phyloP scores from a whole-genome alignment of 1,140 invertebrate species.

The Drosophila subpulchrella region DNA sequence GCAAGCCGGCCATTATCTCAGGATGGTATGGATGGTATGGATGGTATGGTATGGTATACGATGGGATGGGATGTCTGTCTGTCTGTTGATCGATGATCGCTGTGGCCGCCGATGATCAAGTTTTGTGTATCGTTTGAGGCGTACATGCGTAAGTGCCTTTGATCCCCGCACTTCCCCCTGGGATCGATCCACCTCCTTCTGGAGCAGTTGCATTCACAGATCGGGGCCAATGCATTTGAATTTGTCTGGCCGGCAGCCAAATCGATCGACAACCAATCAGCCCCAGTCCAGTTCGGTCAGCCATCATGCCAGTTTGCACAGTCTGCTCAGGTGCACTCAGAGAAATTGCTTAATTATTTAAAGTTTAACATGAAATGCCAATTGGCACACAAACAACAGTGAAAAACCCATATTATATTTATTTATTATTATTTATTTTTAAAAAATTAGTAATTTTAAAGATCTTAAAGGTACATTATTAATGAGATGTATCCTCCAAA shows the following conservation, averaged over 20 bases:
- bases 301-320: slow-evolving; percentile 57
- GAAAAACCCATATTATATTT: too few species aligned
- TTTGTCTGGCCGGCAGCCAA: slow-evolving; percentile 76
- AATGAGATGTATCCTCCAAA: too few species aligned
- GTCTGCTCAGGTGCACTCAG: slow-evolving; percentile 4
- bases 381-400: too few species aligned
- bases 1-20: slow-evolving; percentile 76
- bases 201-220: slow-evolving; percentile 77
- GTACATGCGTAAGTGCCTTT: slow-evolving; percentile 77
- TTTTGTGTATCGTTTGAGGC: slow-evolving; percentile 71
- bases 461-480: too few species aligned
- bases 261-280: slow-evolving; percentile 80
- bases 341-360: not conserved
- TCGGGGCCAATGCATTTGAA: slow-evolving; percentile 77
- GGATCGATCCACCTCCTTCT: not conserved
- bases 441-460: too few species aligned
- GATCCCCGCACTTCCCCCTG: slow-evolving; percentile 18
- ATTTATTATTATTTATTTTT: too few species aligned
- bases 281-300: slow-evolving; percentile 53
- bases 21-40: slow-evolving; percentile 7
- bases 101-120: slow-evolving; percentile 42
- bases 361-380: not conserved
- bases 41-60: slow-evolving; percentile 1
- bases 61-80: slow-evolving; percentile 33
- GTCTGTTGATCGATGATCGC: slow-evolving; percentile 65